Conservation (phyloP, 2,113 vertebrate genomes). For the Ornithorhynchus anatinus region DNA sequence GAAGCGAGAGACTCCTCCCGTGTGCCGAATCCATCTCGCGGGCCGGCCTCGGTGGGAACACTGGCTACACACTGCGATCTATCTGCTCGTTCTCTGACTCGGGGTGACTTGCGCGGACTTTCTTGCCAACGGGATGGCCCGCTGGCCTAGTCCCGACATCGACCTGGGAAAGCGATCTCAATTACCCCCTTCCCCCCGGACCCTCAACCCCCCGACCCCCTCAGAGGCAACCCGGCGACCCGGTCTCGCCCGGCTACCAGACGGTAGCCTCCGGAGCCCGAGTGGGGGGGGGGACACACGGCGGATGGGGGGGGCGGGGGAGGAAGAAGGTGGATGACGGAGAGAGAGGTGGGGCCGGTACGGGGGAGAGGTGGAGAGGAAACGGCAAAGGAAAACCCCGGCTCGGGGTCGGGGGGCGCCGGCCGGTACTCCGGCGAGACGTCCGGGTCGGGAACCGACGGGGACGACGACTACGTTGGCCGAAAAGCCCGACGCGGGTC, state of each 20-base stretch:
- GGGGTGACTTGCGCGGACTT: too few species aligned
- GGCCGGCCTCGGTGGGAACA: too few species aligned
- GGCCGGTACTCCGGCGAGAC: neutral
- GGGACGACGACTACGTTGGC: conserved; percentile 49
- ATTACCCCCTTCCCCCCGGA: neutral
- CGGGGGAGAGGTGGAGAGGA: conserved; percentile 8
- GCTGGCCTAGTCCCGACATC: conserved; percentile 8
- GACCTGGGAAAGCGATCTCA: neutral
- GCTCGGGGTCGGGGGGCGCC: too few species aligned
- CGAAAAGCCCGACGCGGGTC: conserved; percentile 26
- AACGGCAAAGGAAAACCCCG: too few species aligned
- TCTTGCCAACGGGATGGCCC: neutral
- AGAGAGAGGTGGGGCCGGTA: neutral
- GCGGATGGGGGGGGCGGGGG: neutral
- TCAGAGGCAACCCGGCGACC: neutral
- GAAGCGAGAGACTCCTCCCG: too few species aligned
- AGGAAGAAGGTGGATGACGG: neutral
- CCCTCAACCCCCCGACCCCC: conserved; percentile 6
- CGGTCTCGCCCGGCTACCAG: neutral
- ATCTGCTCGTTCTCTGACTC: too few species aligned
- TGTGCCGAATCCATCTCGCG: too few species aligned
- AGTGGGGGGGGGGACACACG: neutral
- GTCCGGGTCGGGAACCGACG: neutral
- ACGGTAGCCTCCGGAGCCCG: neutral
- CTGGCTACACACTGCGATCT: too few species aligned